Evolutionary conservation across 2,113 vertebrate species (phyloP), one percentile per base, ranked within the genome.

Genomic region (Tichodroma muraria): DNA sequence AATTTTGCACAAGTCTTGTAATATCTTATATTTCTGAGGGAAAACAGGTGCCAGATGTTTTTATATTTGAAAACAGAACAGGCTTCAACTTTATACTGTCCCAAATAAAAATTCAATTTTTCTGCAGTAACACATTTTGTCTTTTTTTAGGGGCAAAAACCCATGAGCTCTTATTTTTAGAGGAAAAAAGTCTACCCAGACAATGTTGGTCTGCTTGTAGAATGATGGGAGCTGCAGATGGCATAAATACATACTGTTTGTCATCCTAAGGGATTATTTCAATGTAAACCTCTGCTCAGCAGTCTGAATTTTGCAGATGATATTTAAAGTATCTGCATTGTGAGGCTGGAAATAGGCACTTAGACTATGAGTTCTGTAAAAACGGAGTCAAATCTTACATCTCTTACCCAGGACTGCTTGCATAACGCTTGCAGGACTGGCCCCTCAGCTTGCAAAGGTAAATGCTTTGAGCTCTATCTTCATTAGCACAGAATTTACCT

Each of bases 401-500:
- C 44, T 60, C 21, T 81, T 85, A 49, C 53, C 52, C 7, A 14
- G 64, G 31, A 76, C 77, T 56, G 24, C 59, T 92, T 90, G 38
- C 31, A 6, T 53, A 78, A 64, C 22, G 17, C 40, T 56, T 70
- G 45, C 71, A 90, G 68, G 64, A 60, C 75, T 59, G 47, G 63
- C 71, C 53, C 49, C 65, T 94, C 45, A n/a, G 57, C 56, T 85
- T 77, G 31, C 45, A 65, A n/a, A 76, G 35, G 73, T 73, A 40
- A 70, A 56, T 24, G 45, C 47, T 89, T 81, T 6, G 4, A 88
- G 40, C 38, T 90, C 52, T 66, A 25, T 76, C 40, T 80, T 92
- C 28, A 25, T 96, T 90, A 93, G 47, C 59, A 38, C n/a, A 57
- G 69, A 89, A 76, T 95, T 96, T 95, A 89, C 94, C 81, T 95